Percentiles rank a stretch among this genome's conserved stretches.
phyloP scores from a whole-genome alignment of 2,888 invertebrate genomes.

The Callimorpha dominula region DNA sequence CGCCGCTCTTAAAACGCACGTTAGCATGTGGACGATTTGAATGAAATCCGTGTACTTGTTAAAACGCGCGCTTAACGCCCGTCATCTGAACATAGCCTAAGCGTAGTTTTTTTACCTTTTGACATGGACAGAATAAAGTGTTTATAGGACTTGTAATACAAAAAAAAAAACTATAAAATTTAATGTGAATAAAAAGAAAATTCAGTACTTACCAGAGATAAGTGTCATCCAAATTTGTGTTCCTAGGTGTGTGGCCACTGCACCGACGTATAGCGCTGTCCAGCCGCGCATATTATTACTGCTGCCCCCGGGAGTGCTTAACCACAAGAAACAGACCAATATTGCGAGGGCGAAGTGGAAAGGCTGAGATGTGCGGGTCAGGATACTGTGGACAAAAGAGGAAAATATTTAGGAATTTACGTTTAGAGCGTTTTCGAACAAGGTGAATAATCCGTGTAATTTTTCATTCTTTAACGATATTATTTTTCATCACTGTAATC shows the following conservation, averaged over 20 bases:
- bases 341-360: slow-evolving; percentile 90
- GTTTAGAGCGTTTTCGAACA: not conserved
- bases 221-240: slow-evolving; percentile 98
- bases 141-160: too few species aligned
- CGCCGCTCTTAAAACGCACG: too few species aligned
- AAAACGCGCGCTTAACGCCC: too few species aligned
- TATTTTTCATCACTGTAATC: too few species aligned
- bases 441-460: too few species aligned
- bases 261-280: slow-evolving; percentile 91
- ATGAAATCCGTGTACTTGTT: too few species aligned
- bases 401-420: slow-evolving; percentile 15
- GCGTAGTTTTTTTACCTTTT: too few species aligned
- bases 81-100: too few species aligned
- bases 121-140: too few species aligned
- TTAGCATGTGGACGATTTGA: too few species aligned
- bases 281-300: slow-evolving; percentile 73
- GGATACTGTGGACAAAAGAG: slow-evolving; percentile 86
- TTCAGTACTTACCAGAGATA: slow-evolving; percentile 89
- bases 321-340: slow-evolving; percentile 81
- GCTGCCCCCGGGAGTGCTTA: slow-evolving; percentile 65
- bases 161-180: not conserved
- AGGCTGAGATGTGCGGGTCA: slow-evolving; percentile 92
- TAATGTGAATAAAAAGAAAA: not conserved
- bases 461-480: too few species aligned
- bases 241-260: slow-evolving; percentile 94